Evolutionary conservation across 2,113 vertebrate genomes (phyloP).

Genomic region (Cottus gobio): DNA sequence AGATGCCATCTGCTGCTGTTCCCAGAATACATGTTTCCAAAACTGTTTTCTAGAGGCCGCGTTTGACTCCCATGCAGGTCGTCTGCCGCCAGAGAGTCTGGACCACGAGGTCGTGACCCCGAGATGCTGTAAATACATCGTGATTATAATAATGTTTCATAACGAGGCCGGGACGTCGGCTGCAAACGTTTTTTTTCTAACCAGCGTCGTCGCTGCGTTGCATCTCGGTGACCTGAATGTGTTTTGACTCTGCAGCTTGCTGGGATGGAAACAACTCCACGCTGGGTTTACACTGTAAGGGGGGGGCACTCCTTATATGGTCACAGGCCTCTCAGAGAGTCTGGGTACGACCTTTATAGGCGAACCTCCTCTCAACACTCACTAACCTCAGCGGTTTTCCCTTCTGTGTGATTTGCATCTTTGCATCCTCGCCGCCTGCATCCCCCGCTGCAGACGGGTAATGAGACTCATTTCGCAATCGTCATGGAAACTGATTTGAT

Average conservation of each 20-base stretch:
- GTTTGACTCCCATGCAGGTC: neutral
- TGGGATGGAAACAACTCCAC: slow-evolving; percentile 43
- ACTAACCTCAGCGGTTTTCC: no score
- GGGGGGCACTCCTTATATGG: slow-evolving; percentile 69
- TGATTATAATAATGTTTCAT: neutral
- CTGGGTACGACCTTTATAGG: no score
- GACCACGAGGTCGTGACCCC: neutral
- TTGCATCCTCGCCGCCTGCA: no score
- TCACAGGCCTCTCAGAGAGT: slow-evolving; percentile 23
- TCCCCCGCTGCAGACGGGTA: no score
- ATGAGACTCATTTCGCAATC: no score
- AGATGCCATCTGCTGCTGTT: slow-evolving; percentile 10
- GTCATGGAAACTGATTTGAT: no score
- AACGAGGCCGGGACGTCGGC: neutral
- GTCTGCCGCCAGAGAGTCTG: slow-evolving; percentile 1
- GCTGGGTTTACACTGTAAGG: slow-evolving; percentile 58
- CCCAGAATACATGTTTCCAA: neutral
- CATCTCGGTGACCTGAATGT: slow-evolving; percentile 26
- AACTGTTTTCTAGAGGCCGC: neutral
- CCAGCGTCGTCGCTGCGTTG: neutral
- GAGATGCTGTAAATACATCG: neutral
- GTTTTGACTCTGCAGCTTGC: slow-evolving; percentile 44
- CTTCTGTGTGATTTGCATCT: no score
- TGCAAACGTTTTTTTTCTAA: neutral
- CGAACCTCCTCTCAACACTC: no score